Conservation (phyloP, 2,888 invertebrate species). For the Seladonia tumulorum region DNA sequence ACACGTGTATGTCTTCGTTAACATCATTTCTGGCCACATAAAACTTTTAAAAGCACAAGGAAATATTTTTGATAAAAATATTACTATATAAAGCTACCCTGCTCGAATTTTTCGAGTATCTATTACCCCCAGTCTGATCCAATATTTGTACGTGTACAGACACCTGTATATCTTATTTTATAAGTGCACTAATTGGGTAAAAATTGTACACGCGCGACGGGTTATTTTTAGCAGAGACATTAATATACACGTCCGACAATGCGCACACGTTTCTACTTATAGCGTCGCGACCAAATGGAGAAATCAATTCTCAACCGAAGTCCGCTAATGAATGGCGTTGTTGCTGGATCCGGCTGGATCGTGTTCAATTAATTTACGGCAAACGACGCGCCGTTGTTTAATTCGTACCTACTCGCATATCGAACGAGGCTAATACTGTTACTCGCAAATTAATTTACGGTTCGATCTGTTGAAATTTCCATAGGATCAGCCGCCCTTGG, state of each 20-base stretch:
- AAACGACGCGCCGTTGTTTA: neutral
- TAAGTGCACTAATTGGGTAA: neutral
- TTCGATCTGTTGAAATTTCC: neutral
- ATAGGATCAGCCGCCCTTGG: neutral
- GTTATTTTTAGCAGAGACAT: neutral
- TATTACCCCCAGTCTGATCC: neutral
- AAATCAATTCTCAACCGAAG: neutral
- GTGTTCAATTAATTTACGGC: conserved; percentile 6
- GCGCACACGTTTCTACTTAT: neutral
- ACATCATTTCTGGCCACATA: neutral
- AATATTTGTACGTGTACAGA: neutral
- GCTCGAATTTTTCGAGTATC: neutral
- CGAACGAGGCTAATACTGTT: neutral
- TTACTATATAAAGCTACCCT: neutral
- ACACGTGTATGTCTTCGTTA: neutral
- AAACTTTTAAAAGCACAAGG: neutral
- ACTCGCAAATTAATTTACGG: neutral
- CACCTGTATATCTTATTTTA: neutral
- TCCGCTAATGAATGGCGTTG: neutral
- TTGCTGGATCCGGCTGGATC: neutral
- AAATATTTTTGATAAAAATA: neutral
- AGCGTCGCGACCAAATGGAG: neutral
- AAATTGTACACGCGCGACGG: neutral
- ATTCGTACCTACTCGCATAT: neutral
- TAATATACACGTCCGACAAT: neutral